Evolutionary conservation across 2,797 vertebrate genomes (phyloP).

Genomic region (Eospalax fontanierii): DNA sequence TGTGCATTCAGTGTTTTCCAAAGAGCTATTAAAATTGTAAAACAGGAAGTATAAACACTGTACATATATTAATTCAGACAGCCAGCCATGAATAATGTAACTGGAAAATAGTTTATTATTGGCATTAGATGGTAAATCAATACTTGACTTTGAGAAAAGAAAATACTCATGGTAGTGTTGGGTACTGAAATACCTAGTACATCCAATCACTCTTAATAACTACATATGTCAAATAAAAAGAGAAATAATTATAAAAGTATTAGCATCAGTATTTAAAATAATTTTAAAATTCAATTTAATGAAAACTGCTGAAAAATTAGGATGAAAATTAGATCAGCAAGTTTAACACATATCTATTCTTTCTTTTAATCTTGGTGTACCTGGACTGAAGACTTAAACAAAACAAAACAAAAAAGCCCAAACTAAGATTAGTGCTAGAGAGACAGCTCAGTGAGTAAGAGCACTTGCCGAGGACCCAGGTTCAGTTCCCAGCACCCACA

Average conservation of each 20-base stretch:
- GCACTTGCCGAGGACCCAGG: background rate
- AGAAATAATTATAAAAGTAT: background rate
- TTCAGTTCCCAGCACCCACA: background rate
- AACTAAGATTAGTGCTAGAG: background rate
- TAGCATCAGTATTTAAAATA: background rate
- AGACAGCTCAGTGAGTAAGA: background rate
- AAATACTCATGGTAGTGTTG: background rate
- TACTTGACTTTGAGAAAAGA: conserved; percentile 71
- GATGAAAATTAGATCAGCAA: conserved; percentile 19
- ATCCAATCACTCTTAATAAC: conserved; percentile 60
- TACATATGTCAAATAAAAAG: conserved; percentile 47
- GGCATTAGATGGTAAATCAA: conserved; percentile 6
- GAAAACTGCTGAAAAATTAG: conserved; percentile 26
- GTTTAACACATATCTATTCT: background rate
- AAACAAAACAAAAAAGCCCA: background rate
- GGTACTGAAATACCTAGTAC: conserved; percentile 52
- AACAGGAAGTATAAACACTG: background rate
- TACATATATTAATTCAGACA: conserved; percentile 47
- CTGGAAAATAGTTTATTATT: conserved; percentile 63
- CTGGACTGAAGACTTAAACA: conserved; percentile 52
- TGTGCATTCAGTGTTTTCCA: conserved; percentile 16
- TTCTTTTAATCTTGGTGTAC: conserved; percentile 33
- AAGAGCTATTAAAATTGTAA: background rate
- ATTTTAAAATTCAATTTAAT: conserved; percentile 32
- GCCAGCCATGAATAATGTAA: conserved; percentile 35